These are phyloP conservation scores for Bembecia ichneumoniformis DNA, from an alignment of 2,888 invertebrate genomes.

Conservation along the genomic window DNA sequence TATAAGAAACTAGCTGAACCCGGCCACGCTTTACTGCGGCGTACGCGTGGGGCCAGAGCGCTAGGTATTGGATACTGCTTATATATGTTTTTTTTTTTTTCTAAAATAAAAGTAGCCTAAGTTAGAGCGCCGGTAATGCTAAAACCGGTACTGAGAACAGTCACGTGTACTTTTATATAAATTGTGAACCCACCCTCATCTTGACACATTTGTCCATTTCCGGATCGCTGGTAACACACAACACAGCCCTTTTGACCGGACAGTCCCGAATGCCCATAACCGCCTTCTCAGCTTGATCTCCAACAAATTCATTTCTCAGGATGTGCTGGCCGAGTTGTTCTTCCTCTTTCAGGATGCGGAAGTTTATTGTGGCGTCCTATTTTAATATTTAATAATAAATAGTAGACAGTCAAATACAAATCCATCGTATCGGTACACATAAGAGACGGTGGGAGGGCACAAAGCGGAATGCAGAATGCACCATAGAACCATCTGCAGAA, in stretches of 20 bases:
- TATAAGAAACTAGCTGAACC: too few relatives aligned
- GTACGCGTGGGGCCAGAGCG: too few relatives aligned
- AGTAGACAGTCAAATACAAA: too few relatives aligned
- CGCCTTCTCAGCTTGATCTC: conserved; percentile 76
- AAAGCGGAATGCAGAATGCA: too few relatives aligned
- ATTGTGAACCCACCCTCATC: conserved; percentile 79
- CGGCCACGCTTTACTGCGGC: too few relatives aligned
- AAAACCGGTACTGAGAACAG: background rate
- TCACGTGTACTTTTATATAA: background rate
- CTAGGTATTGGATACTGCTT: too few relatives aligned
- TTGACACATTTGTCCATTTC: conserved; percentile 93
- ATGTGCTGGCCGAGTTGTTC: conserved; percentile 84
- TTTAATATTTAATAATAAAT: background rate
- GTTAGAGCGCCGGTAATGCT: too few relatives aligned
- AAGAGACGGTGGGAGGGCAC: too few relatives aligned
- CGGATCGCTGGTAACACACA: conserved; percentile 92
- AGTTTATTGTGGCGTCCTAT: conserved; percentile 81
- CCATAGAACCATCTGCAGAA: too few relatives aligned
- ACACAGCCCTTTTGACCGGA: conserved; percentile 85
- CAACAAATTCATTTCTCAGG: conserved; percentile 72
- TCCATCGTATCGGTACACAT: too few relatives aligned
- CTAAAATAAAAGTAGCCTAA: too few relatives aligned
- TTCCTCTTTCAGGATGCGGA: conserved; percentile 77
- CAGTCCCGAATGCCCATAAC: conserved; percentile 85
- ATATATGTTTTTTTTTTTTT: too few relatives aligned